Evolutionary conservation across 2,888 invertebrate genomes (phyloP).

Genomic region (Dasypolia templi): DNA sequence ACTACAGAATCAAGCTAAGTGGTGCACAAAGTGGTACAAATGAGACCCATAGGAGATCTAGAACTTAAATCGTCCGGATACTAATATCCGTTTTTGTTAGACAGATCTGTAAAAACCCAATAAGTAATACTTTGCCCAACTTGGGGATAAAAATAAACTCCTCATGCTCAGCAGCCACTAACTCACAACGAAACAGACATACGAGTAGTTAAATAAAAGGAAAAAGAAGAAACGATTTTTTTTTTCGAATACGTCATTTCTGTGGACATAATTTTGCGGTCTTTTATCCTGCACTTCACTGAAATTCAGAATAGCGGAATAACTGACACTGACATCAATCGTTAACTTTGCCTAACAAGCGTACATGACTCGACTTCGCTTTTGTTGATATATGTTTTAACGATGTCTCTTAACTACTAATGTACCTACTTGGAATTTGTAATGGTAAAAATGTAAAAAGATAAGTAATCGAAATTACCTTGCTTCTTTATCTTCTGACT

Average conservation of each 20-base stretch:
- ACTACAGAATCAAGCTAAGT: background rate
- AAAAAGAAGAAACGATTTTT: too few species aligned
- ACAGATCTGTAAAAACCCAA: too few species aligned
- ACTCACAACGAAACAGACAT: too few species aligned
- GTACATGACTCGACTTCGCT: background rate
- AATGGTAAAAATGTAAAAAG: constrained; percentile 7
- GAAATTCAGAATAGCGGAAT: constrained; percentile 1
- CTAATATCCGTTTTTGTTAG: too few species aligned
- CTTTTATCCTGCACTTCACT: background rate
- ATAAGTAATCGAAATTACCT: background rate
- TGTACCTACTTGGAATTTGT: background rate
- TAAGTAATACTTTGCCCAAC: too few species aligned
- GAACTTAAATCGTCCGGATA: background rate
- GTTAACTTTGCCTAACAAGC: constrained; percentile 32
- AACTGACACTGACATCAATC: constrained; percentile 15
- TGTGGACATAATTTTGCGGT: too few species aligned
- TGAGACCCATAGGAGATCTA: background rate
- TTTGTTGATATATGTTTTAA: background rate
- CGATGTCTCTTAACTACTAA: constrained; percentile 10
- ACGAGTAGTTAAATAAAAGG: too few species aligned
- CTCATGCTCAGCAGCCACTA: too few species aligned
- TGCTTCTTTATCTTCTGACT: background rate
- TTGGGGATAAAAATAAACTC: too few species aligned
- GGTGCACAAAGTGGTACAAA: too few species aligned
- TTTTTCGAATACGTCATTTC: too few species aligned